These are phyloP conservation scores for Leptarthrus brevirostris DNA, from an alignment of 2,888 invertebrate genomes.

Conservation along the genomic window DNA sequence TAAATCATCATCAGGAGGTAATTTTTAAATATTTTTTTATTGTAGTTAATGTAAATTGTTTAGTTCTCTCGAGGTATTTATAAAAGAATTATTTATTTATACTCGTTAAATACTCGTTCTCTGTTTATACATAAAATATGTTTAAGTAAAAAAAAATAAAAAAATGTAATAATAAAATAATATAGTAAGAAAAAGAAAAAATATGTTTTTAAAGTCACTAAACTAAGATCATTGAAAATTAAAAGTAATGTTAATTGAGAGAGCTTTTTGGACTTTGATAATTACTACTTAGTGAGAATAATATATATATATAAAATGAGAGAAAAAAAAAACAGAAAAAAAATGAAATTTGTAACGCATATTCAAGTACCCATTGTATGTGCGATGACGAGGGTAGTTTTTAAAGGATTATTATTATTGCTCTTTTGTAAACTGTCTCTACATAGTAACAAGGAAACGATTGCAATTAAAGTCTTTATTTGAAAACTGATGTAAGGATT, in stretches of 20 bases:
- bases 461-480: slow-evolving; percentile 41
- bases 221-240: slow-evolving; percentile 24
- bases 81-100: slow-evolving; percentile 14
- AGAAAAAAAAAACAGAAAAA: slow-evolving; percentile 7
- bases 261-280: slow-evolving; percentile 45
- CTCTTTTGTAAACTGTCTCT: slow-evolving; percentile 34
- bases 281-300: slow-evolving; percentile 23
- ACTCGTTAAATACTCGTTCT: slow-evolving; percentile 11
- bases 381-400: slow-evolving; percentile 44
- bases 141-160: slow-evolving; percentile 15
- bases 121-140: background rate
- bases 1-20: slow-evolving; percentile 40
- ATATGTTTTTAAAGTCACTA: slow-evolving; percentile 42
- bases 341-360: slow-evolving; percentile 34
- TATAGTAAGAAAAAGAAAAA: slow-evolving; percentile 1
- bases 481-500: slow-evolving; percentile 34
- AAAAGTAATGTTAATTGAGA: slow-evolving; percentile 13
- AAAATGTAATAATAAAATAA: slow-evolving; percentile 2
- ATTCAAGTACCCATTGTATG: slow-evolving; percentile 8
- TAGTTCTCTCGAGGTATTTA: slow-evolving; percentile 16
- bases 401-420: slow-evolving; percentile 41
- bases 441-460: slow-evolving; percentile 37
- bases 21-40: slow-evolving; percentile 41
- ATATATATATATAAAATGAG: slow-evolving; percentile 12
- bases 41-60: slow-evolving; percentile 26